phyloP scores from a whole-genome alignment of 2,888 invertebrate species.

The Apodemia mormo region DNA sequence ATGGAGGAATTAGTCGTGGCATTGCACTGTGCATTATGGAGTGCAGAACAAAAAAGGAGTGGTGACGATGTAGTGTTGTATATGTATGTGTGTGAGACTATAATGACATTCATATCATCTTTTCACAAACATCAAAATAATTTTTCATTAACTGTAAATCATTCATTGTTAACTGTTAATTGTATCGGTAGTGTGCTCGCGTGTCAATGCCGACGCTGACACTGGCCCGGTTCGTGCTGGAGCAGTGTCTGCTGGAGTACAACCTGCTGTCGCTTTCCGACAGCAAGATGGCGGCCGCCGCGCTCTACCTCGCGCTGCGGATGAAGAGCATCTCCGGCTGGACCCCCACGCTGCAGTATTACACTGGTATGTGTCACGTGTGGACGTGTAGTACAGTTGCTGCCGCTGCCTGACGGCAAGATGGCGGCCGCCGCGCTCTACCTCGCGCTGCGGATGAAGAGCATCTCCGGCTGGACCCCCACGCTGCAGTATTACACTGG shows the following conservation, averaged over 20 bases:
- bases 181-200: slow-evolving; percentile 85
- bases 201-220: slow-evolving; percentile 96
- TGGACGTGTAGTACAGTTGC: too few species aligned
- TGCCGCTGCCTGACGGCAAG: not conserved
- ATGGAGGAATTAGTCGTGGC: too few species aligned
- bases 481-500: slow-evolving; percentile 9
- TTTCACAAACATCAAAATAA: too few species aligned
- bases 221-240: slow-evolving; percentile 95
- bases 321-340: slow-evolving; percentile 12
- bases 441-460: slow-evolving; percentile 13
- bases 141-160: too few species aligned
- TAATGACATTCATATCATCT: too few species aligned
- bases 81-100: too few species aligned
- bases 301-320: slow-evolving; percentile 11
- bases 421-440: slow-evolving; percentile 7
- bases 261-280: slow-evolving; percentile 88
- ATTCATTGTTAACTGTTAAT: too few species aligned
- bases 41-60: too few species aligned
- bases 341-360: slow-evolving; percentile 9
- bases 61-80: too few species aligned
- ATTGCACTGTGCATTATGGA: too few species aligned
- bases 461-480: slow-evolving; percentile 11
- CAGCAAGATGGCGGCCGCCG: slow-evolving; percentile 80
- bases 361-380: not conserved
- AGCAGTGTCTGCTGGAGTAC: slow-evolving; percentile 96